These are phyloP conservation scores for Erebia aethiops DNA, from an alignment of 2,888 invertebrate species.

Conservation along the genomic window DNA sequence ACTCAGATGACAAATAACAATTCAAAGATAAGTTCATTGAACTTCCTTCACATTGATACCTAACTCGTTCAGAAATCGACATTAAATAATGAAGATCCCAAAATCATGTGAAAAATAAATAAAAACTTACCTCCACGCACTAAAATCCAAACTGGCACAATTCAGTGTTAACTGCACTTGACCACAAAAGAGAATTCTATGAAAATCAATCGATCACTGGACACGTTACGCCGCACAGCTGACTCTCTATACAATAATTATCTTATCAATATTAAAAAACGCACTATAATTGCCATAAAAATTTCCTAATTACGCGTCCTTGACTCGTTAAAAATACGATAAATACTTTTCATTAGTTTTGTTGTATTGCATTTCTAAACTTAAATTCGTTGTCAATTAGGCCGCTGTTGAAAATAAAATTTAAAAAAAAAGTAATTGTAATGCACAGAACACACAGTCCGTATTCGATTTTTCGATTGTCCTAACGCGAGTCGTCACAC, in stretches of 20 bases:
- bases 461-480: conserved; percentile 40
- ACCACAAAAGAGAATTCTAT: conserved; percentile 40
- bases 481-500: conserved; percentile 50
- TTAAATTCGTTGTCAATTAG: conserved; percentile 46
- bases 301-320: conserved; percentile 55
- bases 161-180: conserved; percentile 41
- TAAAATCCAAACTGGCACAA: conserved; percentile 66
- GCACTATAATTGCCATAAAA: conserved; percentile 51
- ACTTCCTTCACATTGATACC: too few relatives aligned
- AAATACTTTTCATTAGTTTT: conserved; percentile 1
- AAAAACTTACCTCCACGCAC: conserved; percentile 60
- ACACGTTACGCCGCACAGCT: conserved; percentile 65
- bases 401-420: conserved; percentile 36
- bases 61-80: neutral
- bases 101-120: neutral
- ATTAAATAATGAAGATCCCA: neutral
- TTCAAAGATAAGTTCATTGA: too few relatives aligned
- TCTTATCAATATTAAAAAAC: conserved; percentile 63
- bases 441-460: conserved; percentile 38
- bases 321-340: conserved; percentile 30
- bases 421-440: conserved; percentile 36
- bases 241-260: conserved; percentile 47
- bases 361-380: neutral
- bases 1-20: too few relatives aligned
- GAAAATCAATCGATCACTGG: conserved; percentile 63